phyloP scores from a whole-genome alignment of 2,113 vertebrate genomes.

The Gulo gulo region DNA sequence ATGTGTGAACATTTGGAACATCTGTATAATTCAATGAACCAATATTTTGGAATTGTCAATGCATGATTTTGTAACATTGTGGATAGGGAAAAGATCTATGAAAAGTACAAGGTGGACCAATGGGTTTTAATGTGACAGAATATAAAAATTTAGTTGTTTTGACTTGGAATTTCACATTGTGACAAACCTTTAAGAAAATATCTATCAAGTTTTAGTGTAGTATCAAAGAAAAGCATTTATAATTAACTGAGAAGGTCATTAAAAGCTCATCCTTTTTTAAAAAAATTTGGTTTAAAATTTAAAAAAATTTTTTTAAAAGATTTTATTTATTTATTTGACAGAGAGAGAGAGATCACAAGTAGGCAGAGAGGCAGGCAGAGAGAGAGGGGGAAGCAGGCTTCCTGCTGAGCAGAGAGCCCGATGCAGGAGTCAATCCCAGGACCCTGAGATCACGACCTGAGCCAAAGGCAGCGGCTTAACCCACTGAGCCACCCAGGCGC shows the following conservation, averaged over 20 bases:
- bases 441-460: too few species aligned
- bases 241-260: constrained; percentile 11
- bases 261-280: not conserved
- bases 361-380: too few species aligned
- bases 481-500: too few species aligned
- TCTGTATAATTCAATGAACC: not conserved
- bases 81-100: not conserved
- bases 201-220: not conserved
- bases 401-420: too few species aligned
- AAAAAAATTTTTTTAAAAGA: too few species aligned
- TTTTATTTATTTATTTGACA: too few species aligned
- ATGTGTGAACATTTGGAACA: not conserved
- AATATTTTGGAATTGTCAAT: not conserved
- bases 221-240: not conserved
- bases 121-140: constrained; percentile 21
- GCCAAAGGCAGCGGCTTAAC: too few species aligned
- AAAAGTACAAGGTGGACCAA: not conserved
- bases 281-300: not conserved
- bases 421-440: too few species aligned
- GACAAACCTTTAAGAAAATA: constrained; percentile 33
- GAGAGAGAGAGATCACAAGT: too few species aligned
- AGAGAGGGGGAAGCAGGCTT: too few species aligned
- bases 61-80: not conserved
- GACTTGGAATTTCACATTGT: constrained; percentile 19
- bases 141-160: constrained; percentile 20